Percentiles rank a stretch among this genome's conserved stretches.
Conservation (phyloP, 2,797 vertebrate genomes). For the Calcarius lapponicus region DNA sequence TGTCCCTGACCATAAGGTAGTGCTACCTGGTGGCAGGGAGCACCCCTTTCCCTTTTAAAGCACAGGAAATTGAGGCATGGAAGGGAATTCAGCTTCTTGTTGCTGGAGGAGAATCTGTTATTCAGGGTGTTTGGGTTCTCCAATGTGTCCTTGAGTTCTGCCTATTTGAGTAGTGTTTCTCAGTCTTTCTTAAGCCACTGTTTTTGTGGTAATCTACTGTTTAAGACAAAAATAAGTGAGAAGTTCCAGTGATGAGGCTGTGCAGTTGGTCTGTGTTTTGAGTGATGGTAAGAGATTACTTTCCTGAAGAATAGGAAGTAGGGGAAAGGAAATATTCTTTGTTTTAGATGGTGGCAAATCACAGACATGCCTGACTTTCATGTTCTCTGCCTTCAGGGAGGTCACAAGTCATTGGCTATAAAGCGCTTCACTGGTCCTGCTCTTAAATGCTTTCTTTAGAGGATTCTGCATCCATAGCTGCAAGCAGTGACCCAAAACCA, state of each 20-base stretch:
- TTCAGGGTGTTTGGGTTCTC: not conserved
- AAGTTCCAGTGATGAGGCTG: not conserved
- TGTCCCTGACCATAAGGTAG: not conserved
- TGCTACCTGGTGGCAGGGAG: not conserved
- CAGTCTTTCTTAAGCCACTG: not conserved
- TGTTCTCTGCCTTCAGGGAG: not conserved
- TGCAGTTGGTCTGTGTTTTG: not conserved
- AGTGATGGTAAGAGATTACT: not conserved
- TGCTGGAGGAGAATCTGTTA: not conserved
- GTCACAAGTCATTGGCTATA: not conserved
- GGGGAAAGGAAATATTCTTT: not conserved
- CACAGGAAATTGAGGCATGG: not conserved
- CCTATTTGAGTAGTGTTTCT: not conserved
- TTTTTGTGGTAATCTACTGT: not conserved
- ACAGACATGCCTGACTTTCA: not conserved
- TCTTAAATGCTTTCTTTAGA: not conserved
- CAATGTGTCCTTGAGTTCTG: not conserved
- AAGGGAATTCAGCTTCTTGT: not conserved
- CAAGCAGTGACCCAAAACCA: not conserved
- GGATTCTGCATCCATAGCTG: not conserved
- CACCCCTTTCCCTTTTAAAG: not conserved
- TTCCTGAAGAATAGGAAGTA: not conserved
- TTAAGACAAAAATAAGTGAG: not conserved
- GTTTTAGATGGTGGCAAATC: not conserved
- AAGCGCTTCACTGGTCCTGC: not conserved